These are phyloP conservation scores for Xylocampa areola DNA, from an alignment of 2,888 invertebrate species.

Conservation along the genomic window DNA sequence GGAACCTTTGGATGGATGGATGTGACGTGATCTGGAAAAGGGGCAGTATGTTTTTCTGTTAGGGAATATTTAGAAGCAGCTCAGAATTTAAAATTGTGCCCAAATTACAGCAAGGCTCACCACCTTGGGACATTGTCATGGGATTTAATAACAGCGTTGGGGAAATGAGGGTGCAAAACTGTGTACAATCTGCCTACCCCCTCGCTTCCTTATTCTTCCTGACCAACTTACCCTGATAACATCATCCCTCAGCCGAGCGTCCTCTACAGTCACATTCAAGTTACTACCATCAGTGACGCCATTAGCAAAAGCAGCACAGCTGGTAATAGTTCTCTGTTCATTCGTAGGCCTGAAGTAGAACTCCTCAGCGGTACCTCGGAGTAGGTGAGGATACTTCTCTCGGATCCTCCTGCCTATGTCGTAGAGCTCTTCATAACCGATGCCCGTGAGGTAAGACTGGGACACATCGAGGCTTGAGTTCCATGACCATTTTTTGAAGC, in stretches of 20 bases:
- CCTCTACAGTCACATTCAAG: conserved; percentile 68
- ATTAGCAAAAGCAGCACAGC: conserved; percentile 91
- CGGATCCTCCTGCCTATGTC: conserved; percentile 86
- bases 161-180: too few species aligned
- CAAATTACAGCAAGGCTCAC: too few species aligned
- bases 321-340: conserved; percentile 90
- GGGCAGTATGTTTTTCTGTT: too few species aligned
- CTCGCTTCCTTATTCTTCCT: too few species aligned
- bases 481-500: conserved; percentile 92
- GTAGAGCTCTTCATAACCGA: conserved; percentile 91
- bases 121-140: too few species aligned
- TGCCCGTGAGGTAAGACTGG: conserved; percentile 89
- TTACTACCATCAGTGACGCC: conserved; percentile 79
- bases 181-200: too few species aligned
- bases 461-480: conserved; percentile 89
- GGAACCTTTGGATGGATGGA: too few species aligned
- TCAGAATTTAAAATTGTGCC: too few species aligned
- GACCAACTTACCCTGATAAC: conserved; percentile 74
- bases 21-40: too few species aligned
- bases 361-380: conserved; percentile 77
- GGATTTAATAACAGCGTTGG: too few species aligned
- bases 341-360: conserved; percentile 91
- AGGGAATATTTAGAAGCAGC: too few species aligned
- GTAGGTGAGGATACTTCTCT: conserved; percentile 79
- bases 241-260: conserved; percentile 68